phyloP scores from a whole-genome alignment of 2,888 invertebrate genomes.

The Pteria penguin region DNA sequence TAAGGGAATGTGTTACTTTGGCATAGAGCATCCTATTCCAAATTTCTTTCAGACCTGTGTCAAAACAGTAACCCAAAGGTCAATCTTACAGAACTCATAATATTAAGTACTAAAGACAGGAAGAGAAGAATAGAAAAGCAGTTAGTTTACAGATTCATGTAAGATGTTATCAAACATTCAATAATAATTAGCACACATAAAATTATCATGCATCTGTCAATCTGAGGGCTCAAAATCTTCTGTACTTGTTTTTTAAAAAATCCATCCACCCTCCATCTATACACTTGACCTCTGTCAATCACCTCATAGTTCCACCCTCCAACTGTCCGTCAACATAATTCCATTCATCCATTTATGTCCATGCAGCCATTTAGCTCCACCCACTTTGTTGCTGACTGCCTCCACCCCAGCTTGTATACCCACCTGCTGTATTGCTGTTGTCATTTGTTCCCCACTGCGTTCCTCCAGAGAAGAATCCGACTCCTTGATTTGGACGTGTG shows the following conservation, averaged over 20 bases:
- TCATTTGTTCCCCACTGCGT: conserved; percentile 53
- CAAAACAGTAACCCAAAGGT: too few species aligned
- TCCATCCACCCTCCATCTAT: neutral
- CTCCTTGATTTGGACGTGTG: conserved; percentile 46
- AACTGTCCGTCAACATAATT: neutral
- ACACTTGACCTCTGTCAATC: neutral
- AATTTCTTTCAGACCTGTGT: too few species aligned
- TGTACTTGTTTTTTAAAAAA: neutral
- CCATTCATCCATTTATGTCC: neutral
- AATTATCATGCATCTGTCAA: neutral
- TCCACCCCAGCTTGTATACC: conserved; percentile 60
- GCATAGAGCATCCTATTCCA: too few species aligned
- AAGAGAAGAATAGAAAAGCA: too few species aligned
- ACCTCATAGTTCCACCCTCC: neutral
- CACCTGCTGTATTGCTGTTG: conserved; percentile 55
- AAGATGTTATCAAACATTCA: too few species aligned
- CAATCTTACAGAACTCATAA: too few species aligned
- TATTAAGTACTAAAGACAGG: too few species aligned
- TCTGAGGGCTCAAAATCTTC: neutral
- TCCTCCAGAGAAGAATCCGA: conserved; percentile 51
- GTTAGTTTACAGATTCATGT: too few species aligned
- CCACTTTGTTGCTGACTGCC: conserved; percentile 50
- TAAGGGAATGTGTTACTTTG: too few species aligned
- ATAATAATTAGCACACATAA: neutral
- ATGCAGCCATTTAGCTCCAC: conserved; percentile 49